These are phyloP conservation scores for Drosophila kikkawai DNA, from an alignment of 1,140 invertebrate species.

Conservation along the genomic window DNA sequence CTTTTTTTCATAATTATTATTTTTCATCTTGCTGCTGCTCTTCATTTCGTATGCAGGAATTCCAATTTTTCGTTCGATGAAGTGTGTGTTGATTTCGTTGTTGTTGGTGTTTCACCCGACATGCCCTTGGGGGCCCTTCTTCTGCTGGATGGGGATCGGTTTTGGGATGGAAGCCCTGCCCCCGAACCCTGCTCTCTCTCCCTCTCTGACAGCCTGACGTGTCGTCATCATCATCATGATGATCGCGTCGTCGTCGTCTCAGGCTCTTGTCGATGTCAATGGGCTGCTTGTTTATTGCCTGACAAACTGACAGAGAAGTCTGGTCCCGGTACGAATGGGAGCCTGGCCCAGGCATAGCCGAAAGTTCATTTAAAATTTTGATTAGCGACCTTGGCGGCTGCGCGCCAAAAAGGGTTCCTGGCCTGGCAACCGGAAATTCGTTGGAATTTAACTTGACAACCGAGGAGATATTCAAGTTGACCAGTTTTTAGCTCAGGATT, in stretches of 20 bases:
- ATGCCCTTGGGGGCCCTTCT: slow-evolving; percentile 61
- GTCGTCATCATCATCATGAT: slow-evolving; percentile 62
- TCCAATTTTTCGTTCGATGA: slow-evolving; percentile 83
- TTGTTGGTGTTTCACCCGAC: slow-evolving; percentile 48
- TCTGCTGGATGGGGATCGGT: slow-evolving; percentile 6
- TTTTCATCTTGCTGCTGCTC: slow-evolving; percentile 64
- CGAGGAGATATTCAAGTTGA: not conserved
- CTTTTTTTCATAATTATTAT: slow-evolving; percentile 62
- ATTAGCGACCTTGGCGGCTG: slow-evolving; percentile 61
- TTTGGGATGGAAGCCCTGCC: slow-evolving; percentile 3
- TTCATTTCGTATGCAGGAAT: slow-evolving; percentile 83
- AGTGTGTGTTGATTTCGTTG: slow-evolving; percentile 80
- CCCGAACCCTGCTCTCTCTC: not conserved
- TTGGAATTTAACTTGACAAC: slow-evolving; percentile 20
- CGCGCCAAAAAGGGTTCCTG: slow-evolving; percentile 51
- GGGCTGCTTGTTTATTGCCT: slow-evolving; percentile 73
- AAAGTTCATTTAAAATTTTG: slow-evolving; percentile 80
- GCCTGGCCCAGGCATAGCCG: slow-evolving; percentile 26
- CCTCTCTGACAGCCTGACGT: slow-evolving; percentile 70
- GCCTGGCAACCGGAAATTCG: slow-evolving; percentile 26
- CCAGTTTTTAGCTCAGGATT: not conserved
- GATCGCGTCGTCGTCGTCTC: slow-evolving; percentile 14
- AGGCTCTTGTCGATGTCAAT: slow-evolving; percentile 68
- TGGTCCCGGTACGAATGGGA: slow-evolving; percentile 30
- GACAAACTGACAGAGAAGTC: slow-evolving; percentile 75